Percentiles rank a stretch among this genome's conserved stretches.
Conservation (phyloP, 2,888 invertebrate species). For the Phasia obesa region DNA sequence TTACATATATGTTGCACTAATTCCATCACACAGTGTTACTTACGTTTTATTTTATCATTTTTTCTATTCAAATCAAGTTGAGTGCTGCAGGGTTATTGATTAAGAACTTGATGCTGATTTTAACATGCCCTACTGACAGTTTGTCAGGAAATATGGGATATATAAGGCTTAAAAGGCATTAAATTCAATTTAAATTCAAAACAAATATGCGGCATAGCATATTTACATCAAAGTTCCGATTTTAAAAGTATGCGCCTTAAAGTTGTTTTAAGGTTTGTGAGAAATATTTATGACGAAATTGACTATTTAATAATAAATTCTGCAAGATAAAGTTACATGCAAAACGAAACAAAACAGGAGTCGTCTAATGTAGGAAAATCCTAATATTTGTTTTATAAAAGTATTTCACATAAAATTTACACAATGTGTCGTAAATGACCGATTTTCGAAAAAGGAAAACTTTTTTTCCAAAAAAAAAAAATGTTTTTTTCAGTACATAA, state of each 20-base stretch:
- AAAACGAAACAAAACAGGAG: too few relatives aligned
- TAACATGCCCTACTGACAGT: conserved; percentile 43
- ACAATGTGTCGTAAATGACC: too few relatives aligned
- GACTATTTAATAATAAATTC: too few relatives aligned
- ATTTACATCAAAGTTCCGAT: conserved; percentile 10
- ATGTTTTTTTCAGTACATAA: too few relatives aligned
- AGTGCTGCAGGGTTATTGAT: conserved; percentile 59
- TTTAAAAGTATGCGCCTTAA: neutral
- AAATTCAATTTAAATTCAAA: conserved; percentile 56
- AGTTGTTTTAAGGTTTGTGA: neutral
- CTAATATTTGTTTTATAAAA: too few relatives aligned
- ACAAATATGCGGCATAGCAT: conserved; percentile 26
- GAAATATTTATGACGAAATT: too few relatives aligned
- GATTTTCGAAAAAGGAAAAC: too few relatives aligned
- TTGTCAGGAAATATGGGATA: conserved; percentile 48
- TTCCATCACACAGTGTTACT: neutral
- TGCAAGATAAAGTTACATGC: too few relatives aligned
- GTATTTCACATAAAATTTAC: too few relatives aligned
- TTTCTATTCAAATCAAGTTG: neutral
- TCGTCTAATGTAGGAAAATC: too few relatives aligned
- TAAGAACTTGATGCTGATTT: conserved; percentile 51
- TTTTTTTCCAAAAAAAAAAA: too few relatives aligned
- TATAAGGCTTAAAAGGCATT: conserved; percentile 37
- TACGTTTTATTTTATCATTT: neutral
- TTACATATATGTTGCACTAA: too few relatives aligned